Evolutionary conservation across 2,113 vertebrate species (phyloP).

Genomic region (Phalacrocorax brasilianus): DNA sequence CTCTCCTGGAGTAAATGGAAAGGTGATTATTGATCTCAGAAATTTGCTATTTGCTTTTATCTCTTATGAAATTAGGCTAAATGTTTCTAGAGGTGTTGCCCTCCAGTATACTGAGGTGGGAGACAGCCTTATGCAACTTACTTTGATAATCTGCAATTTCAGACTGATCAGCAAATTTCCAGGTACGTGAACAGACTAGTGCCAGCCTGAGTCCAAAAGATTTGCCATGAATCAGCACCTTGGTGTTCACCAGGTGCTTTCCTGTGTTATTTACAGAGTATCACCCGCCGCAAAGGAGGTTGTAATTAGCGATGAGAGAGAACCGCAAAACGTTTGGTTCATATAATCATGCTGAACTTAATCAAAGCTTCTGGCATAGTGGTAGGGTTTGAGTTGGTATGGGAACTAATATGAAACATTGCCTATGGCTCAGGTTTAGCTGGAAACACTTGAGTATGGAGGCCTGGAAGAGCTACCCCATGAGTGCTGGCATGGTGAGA

Average conservation of each 20-base stretch:
- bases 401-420: background rate
- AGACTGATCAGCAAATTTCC: constrained; percentile 58
- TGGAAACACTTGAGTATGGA: background rate
- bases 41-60: background rate
- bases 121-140: constrained; percentile 40
- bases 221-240: constrained; percentile 68
- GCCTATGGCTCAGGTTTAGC: constrained; percentile 18
- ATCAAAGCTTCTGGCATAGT: constrained; percentile 25
- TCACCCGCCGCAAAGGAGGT: background rate
- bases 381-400: background rate
- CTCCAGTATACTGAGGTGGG: constrained; percentile 21
- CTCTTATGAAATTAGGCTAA: background rate
- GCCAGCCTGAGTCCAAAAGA: constrained; percentile 43
- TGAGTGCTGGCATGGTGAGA: background rate
- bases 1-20: background rate
- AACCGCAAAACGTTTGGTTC: constrained; percentile 31
- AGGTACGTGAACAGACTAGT: constrained; percentile 60
- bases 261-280: constrained; percentile 51
- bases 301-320: constrained; percentile 41
- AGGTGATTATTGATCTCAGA: background rate
- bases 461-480: background rate
- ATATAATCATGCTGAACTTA: constrained; percentile 7
- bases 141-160: constrained; percentile 49
- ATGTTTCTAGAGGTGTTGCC: background rate
- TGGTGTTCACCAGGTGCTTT: constrained; percentile 52